Evolutionary conservation across 2,888 invertebrate genomes (phyloP), one percentile per base, ranked within the genome.

Genomic region (Eupithecia vulgata): DNA sequence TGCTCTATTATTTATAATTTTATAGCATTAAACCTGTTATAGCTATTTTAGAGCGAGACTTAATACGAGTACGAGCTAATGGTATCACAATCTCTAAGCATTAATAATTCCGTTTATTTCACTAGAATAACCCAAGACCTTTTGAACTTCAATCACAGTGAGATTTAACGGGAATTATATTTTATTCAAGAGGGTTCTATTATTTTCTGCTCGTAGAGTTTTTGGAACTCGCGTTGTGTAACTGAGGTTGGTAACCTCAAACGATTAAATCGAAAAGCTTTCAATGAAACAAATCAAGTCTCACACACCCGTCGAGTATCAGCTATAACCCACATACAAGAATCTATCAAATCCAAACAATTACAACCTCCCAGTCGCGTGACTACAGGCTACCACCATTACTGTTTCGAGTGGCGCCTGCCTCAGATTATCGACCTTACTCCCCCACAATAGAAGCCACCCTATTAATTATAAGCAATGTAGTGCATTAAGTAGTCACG

Each of bases 401-500:
- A 65, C 66, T 71, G 65, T 71, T 72, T 62, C 65, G 66, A 62
- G 75, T 68, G 45, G 57, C 57, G 61, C 57, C 57, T 57, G 34
- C 61, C 61, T 30, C 34, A 61, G 68, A 78, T 74, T 76, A 77
- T 78, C 74, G 48, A 76, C 79, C 70, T 73, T 76, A 68, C 66
- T 69, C 66, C 78, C 64, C 67, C 37, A 73, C 68, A 71, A 77
- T 78, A 79, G 75, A 73, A 61, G 34, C 34, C 62, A 66, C 64
- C 69, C 65, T 74, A 67, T 79, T 78, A 77, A 78, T 76, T 72
- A 77, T 75, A 52, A 52, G 48, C 67, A 67, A 73, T 75, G 76
- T 74, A 62, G 61, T 70, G 68, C 73, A 78, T 78, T 78, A 78
- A 78, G 72, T 65, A 78, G 72, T 72, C 72, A 65, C 74, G 76